Base-by-base conservation (phyloP, 2,797 vertebrate genomes). In the Poecilia wingei region DNA sequence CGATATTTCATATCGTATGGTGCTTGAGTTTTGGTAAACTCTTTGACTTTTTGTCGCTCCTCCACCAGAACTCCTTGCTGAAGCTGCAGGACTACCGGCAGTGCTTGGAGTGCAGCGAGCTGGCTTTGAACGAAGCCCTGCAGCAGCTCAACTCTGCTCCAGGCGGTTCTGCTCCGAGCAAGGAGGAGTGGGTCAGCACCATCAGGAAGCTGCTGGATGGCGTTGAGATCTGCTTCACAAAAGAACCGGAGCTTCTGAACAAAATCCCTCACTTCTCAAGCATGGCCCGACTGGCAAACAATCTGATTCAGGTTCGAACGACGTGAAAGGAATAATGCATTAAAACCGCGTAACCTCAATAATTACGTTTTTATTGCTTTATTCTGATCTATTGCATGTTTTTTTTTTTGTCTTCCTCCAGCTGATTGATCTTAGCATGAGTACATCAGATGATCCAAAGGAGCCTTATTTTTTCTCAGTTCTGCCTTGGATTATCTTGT, bases 361-460 rank as follows among this genome's bases (percentile, higher is more conserved):
- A 33, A 46, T 28, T 7, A 68, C 10, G 28, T 9, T 20, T 39
- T 39, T 22, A 68, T 31, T 5, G 57, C 28, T 47, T 46, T 25
- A 64, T 33, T 57, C 13, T 14, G 22, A 36, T 36, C 39, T 69
- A 41, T 43, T 68, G 31, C 9, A 1, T 20, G 61, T 36, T 55
- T 55, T 61, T 61, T 69, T 13, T 6, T 80, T 41, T 4, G 10
- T 79, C 47, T 20, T 84, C 72, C 90, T 68, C 72, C 89, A 99
- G 98, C 92, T 99, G 87, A 98, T 99, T 39, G 98, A 98, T 85
- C 96, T 96, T 77, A 98, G 97, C 94, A 99, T 99, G 98, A 95
- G 95, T 2, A 87, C 97, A 22, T 97, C 97, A 0, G 98, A 99
- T 2, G 98, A 99, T 28, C 95, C 96, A 47, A 99, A 98, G 87